Evolutionary conservation across 2,888 invertebrate species (phyloP), one percentile per base, ranked within the genome.

Genomic region (Nomada flava): DNA sequence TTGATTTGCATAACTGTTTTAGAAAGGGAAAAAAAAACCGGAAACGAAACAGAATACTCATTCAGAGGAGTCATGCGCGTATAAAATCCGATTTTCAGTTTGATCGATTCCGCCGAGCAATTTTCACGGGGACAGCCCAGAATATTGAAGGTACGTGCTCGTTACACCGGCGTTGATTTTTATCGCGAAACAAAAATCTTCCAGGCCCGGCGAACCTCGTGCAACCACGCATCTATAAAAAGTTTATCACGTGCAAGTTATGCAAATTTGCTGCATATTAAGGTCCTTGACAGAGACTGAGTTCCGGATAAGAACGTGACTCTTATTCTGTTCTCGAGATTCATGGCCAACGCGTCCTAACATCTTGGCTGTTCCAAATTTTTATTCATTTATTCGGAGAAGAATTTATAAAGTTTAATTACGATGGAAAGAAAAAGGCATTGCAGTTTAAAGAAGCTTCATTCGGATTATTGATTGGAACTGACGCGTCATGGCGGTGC

Each of bases 171-270:
- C 10, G 3, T 23, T 23, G 47, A 47, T 15, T 42, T 67, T 53
- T 53, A 42, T 55, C n/a, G 7, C 10, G 15, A 44, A 36, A 1
- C 0, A 42, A 20, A 55, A 23, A 68, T 55, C n/a, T 67, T 4
- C 9, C 9, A 1, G 44, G 5, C 26, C n/a, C 11, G 13, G 20
- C 1, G 47, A 20, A 55, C 9, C 18, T 36, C 26, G 44, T n/a
- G 13, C 26, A 26, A 13, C 11, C 42, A 29, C 15, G n/a, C n/a
- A 26, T 63, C 52, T 29, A 55, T 44, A 20, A 60, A 74, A 74
- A 42, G 36, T 53, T 23, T 15, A 73, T 64, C 72, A 26, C n/a
- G 29, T 23, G 20, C 57, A 67, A 67, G 47, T 74, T 67, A 65
- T 67, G 59, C n/a, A 59, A 68, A 67, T 36, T 68, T 55, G 10